A percentile compares a stretch with the other conserved stretches of the same genome.
These are phyloP conservation scores for Gyps fulvus DNA, from an alignment of 2,113 vertebrate species.

Conservation along the genomic window DNA sequence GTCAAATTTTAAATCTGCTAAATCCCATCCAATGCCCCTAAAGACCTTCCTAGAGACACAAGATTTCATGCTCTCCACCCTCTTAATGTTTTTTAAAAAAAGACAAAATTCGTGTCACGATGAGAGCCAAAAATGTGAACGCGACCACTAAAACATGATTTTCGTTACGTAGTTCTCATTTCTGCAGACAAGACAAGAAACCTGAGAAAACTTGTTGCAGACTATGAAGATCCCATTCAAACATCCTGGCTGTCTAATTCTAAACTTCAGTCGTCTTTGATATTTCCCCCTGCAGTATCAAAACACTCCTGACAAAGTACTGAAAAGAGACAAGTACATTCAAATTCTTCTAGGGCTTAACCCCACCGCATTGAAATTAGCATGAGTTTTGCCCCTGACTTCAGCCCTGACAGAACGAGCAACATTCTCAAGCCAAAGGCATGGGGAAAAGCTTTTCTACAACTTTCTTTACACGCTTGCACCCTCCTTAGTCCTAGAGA, in stretches of 20 bases:
- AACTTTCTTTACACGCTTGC: neutral
- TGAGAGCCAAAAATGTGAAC: neutral
- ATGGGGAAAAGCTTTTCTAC: conserved; percentile 17
- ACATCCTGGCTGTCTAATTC: neutral
- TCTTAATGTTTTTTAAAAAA: neutral
- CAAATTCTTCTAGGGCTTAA: conserved; percentile 35
- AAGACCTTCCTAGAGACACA: neutral
- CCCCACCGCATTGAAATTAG: neutral
- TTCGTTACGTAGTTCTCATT: neutral
- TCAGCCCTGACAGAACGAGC: conserved; percentile 23
- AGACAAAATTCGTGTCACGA: neutral
- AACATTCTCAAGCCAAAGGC: neutral
- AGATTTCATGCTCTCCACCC: neutral
- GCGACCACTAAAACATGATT: neutral
- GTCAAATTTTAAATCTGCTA: neutral
- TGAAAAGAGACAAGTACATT: conserved; percentile 25
- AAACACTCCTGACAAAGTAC: conserved; percentile 4
- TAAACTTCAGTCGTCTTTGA: neutral
- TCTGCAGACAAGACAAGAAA: neutral
- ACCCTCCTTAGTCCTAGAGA: neutral
- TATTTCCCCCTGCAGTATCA: neutral
- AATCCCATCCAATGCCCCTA: neutral
- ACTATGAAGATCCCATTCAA: neutral
- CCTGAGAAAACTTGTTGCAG: neutral
- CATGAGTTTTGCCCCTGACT: conserved; percentile 41